Evolutionary conservation across 2,113 vertebrate species (phyloP), one percentile per base, ranked within the genome.

Genomic region (Lipophrys pholis): DNA sequence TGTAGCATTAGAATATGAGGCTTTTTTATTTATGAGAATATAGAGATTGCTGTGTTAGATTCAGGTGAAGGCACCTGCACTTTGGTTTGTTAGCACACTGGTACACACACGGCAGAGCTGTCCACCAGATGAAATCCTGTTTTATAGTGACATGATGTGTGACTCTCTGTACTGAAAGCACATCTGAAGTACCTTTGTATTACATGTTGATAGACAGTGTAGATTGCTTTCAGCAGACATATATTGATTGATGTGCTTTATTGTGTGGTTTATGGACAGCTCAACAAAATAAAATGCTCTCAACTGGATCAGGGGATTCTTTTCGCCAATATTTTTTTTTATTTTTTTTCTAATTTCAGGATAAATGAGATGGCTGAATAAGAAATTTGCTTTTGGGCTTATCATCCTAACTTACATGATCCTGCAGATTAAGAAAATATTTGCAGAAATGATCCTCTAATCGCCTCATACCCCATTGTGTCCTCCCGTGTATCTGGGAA

Each of bases 401-500:
- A 56, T 10, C 42, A 16, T 46, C 40, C 8, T 58, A 50, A 42
- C 30, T 11, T 38, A 66, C 6, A 30, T 17, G 41, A 66, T 69
- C 35, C 17, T 1, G 30, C 45, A 59, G 35, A 62, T 73, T 8
- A 52, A 21, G 10, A 57, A 39, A 30, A 17, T 7, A 49, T 51
- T 68, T 21, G 40, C 45, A 65, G 1, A 5, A 65, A 53, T 68
- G 42, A 76, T 36, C 59, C 35, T 73, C 73, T 60, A 69, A 75
- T 69, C 70, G 53, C 12, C 69, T 36, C 30, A 56, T 36, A 46
- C 72, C 51, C 8, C 58, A 57, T n/a, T 53, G 39, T 57, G 69
- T 53, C 45, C 30, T 11, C 46, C 54, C 48, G 10, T 62, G 67
- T 81, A 76, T 85, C 21, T 30, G 21, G 43, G 11, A 72, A 67